Evolutionary conservation across 2,888 invertebrate species (phyloP), one percentile per base, ranked within the genome.

Genomic region (Drosophila nr. perissopoda): DNA sequence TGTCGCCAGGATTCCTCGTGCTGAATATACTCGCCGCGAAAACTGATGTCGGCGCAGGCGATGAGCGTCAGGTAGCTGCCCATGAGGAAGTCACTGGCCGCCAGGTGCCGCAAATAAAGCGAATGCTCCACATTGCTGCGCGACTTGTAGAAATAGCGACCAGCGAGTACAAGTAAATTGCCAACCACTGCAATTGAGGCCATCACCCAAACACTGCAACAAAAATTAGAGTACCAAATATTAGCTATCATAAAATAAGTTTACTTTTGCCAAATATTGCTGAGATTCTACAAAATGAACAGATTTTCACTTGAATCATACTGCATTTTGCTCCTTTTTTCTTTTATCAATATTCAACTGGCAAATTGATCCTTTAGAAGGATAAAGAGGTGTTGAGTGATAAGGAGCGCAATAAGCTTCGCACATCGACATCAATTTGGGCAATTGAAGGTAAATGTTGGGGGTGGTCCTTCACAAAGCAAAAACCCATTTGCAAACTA

Each of bases 71-170:
- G 92, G 90, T 95, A 95, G 46, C 95, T 90, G 25, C 95, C 95
- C 95, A 95, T 95, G 40, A 95, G 91, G 8, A 95, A 92, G 88
- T 95, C 95, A 31, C 95, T 95, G 61, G 95, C 92, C 1, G 95
- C 95, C 79, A 95, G 92, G 85, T 95, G 95, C 79, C 94, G 94
- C 72, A 95, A 93, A 91, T 95, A 95, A 27, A 95, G 93, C 0
- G 95, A 95, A 75, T 95, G 95, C 31, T 95, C 94, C 4, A 94
- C 94, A 79, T 95, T 95, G 82, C 94, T 94, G 63, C 94, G 94
- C n/a, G 92, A 90, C 49, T 94, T 94, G 48, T 94, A 93, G 49
- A 95, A 92, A 63, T 94, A 93, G 49, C 95, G 92, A 6, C 95
- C 94, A 10, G 95, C 91, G 27, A 95, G 91, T 2, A 95, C 95